Evolutionary conservation across 2,113 vertebrate genomes (phyloP), one percentile per base, ranked within the genome.

Genomic region (Rhagologus leucostigma): DNA sequence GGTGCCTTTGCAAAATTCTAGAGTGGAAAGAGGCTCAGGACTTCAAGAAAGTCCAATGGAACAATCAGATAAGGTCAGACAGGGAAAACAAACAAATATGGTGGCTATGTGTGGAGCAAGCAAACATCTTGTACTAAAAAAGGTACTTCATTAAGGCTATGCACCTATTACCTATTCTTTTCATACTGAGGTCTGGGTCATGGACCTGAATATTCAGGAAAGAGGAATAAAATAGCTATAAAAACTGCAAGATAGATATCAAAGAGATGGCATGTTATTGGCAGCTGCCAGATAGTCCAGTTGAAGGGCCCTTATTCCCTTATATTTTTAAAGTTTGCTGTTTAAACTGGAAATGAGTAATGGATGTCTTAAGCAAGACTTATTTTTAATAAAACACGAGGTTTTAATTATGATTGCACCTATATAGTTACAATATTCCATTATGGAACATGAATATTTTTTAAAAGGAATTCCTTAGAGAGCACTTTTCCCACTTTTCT

Each of bases 361-460:
- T 91, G 44, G 77, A 77, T 93, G 46, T 78, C 84, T 97, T 89
- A 65, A 97, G 81, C 50, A 80, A 94, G 68, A 67, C 37, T 92
- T 90, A 68, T 81, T 97, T 97, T 97, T 96, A 94, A 91, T 84
- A 96, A 96, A 96, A 91, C 73, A 95, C 88, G 93, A 94, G 70
- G 46, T 96, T 97, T 97, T 96, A 64, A 90, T 94, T 98, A 84
- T 94, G 53, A 92, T 91, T 82, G 23, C 1, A 16, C 44, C 81
- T 95, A 73, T 30, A 30, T 59, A 37, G 10, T 93, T 95, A 77
- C 87, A 96, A 93, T 81, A 94, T 75, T 96, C 60, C 84, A 69
- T 87, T 96, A 95, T 14, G 44, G 90, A 96, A 93, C 47, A 64
- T 11, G 24, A 94, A 95, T 60, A 67, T 8, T 35, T 89, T 94